Percentiles rank a stretch among this genome's conserved stretches.
Evolutionary conservation across 2,113 vertebrate species (phyloP).

Genomic region (Thryonomys swinderianus): DNA sequence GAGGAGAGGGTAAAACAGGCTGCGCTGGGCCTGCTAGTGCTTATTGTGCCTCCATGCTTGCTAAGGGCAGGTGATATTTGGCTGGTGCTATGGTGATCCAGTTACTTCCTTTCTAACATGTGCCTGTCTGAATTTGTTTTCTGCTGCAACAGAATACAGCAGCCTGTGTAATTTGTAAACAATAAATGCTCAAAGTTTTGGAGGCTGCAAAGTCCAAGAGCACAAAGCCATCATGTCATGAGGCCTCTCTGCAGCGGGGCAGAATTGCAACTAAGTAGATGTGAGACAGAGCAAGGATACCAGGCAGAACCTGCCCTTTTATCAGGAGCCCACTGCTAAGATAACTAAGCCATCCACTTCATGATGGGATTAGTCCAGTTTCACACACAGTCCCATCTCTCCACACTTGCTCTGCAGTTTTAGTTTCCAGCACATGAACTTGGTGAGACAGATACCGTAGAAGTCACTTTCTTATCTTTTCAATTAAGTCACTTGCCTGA

Average conservation of each 20-base stretch:
- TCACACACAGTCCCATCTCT: no score
- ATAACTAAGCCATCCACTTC: neutral
- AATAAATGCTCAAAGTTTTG: neutral
- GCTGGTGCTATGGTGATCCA: neutral
- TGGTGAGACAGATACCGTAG: neutral
- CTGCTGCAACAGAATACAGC: neutral
- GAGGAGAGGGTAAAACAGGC: neutral
- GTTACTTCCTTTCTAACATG: conserved; percentile 2
- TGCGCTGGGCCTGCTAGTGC: no score
- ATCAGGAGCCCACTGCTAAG: neutral
- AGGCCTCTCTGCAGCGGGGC: neutral
- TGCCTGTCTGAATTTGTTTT: neutral
- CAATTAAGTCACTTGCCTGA: neutral
- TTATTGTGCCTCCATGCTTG: neutral
- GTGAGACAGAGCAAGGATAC: neutral
- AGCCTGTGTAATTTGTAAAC: neutral
- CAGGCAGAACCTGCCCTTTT: neutral
- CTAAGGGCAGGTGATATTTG: neutral
- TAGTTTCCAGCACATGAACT: neutral
- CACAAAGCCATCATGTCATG: neutral
- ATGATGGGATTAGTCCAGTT: neutral
- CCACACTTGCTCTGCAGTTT: neutral
- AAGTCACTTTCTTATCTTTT: neutral
- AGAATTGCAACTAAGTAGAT: neutral
- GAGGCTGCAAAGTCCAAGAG: neutral